Base-by-base conservation (phyloP, 2,113 vertebrate species). In the Saccopteryx leptura region DNA sequence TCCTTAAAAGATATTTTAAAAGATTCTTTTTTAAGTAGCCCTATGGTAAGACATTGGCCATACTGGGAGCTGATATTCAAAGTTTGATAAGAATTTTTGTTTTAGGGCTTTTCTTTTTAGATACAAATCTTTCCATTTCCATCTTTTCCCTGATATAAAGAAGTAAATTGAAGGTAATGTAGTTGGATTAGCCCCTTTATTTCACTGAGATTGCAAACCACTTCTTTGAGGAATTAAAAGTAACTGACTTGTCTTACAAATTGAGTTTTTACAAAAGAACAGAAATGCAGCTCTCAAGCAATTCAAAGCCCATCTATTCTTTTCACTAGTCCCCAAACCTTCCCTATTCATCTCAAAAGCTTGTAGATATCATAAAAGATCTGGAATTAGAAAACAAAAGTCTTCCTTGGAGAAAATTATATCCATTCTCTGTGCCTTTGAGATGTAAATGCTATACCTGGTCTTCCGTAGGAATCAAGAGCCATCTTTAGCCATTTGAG, bases 201-300 rank as follows among this genome's bases (percentile, higher is more conserved):
- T 66, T n/a, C 14, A 58, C 46, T 92, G 50, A 76, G 71, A 56
- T 76, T 85, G 50, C 60, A 85, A 19, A 12, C 60, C 50, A 76
- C 1, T 68, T 66, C 33, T 76, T 66, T 85, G 81, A 76, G 71
- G 81, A 92, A 58, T 76, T 66, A 76, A 85, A 84, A 92, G 66
- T 28, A 75, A 26, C 88, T 85, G 26, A 56, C 14, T 66, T 66
- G 60, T 66, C 50, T 76, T 66, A 92, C 33, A 58, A 65, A 76
- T 26, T 56, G 50, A 85, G n/a, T 76, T 48, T 74, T 26, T 18
- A 69, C 33, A 71, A 10, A 71, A 91, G 21, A 91, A 81, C 14
- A 81, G 66, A 50, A 71, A 71, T 24, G 54, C 66, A 71, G 4
- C 39, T 72, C 39, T 60, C 50, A 90, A 60, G 52, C 33, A 71